Evolutionary conservation across 2,888 invertebrate species (phyloP).

Genomic region (Danaus chrysippus): DNA sequence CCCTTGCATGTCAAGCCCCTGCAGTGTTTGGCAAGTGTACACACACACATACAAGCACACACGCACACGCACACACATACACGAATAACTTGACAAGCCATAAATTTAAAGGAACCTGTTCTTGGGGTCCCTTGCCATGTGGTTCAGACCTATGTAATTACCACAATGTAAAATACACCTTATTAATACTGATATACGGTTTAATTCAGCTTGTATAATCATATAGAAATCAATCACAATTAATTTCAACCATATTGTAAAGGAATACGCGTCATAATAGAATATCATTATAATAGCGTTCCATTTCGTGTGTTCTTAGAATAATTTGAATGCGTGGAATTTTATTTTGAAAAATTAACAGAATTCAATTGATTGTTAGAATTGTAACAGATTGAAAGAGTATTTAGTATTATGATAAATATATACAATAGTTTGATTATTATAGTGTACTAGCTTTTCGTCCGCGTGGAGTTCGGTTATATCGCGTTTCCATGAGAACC

Average conservation of each 20-base stretch:
- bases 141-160: conserved; percentile 22
- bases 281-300: neutral
- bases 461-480: too few species aligned
- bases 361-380: neutral
- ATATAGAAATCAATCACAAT: neutral
- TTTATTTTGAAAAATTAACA: conserved; percentile 1
- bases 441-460: too few species aligned
- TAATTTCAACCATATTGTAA: conserved; percentile 24
- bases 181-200: neutral
- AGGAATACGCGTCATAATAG: conserved; percentile 23
- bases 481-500: too few species aligned
- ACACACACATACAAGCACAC: conserved; percentile 38
- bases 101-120: conserved; percentile 75
- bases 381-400: too few species aligned
- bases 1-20: conserved; percentile 59
- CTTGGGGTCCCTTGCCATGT: conserved; percentile 56
- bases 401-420: too few species aligned
- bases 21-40: conserved; percentile 60
- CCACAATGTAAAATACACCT: conserved; percentile 10
- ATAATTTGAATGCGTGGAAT: conserved; percentile 1
- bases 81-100: conserved; percentile 57
- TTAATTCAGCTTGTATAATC: conserved; percentile 4
- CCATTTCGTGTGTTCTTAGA: conserved; percentile 3
- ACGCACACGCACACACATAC: conserved; percentile 25
- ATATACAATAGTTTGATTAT: too few species aligned